These are phyloP conservation scores for Tiphia femorata DNA, from an alignment of 2,888 invertebrate species.

Conservation along the genomic window DNA sequence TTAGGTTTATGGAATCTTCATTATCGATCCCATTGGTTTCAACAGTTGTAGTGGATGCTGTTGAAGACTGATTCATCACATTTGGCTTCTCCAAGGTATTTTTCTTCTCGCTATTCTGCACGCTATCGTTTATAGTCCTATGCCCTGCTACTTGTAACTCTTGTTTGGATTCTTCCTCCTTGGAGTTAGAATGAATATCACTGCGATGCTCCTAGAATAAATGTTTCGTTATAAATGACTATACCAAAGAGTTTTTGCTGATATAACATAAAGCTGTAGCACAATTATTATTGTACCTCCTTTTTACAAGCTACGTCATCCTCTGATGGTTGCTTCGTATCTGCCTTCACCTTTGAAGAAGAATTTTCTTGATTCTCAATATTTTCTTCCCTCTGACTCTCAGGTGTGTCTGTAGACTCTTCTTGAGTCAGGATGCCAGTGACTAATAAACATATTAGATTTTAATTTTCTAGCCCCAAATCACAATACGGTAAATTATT, in stretches of 20 bases:
- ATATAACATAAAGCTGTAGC: neutral
- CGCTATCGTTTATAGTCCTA: constrained; percentile 67
- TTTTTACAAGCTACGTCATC: constrained; percentile 27
- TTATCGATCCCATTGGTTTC: constrained; percentile 77
- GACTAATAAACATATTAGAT: constrained; percentile 16
- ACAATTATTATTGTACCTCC: constrained; percentile 25
- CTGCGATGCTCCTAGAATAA: constrained; percentile 19
- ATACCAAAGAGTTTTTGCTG: neutral
- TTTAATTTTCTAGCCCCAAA: neutral
- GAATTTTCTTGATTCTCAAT: constrained; percentile 39
- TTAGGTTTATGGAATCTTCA: constrained; percentile 85
- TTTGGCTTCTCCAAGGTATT: constrained; percentile 58
- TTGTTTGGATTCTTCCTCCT: constrained; percentile 28
- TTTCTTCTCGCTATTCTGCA: constrained; percentile 68
- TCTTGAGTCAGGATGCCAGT: constrained; percentile 48
- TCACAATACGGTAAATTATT: neutral
- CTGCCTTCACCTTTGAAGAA: constrained; percentile 48
- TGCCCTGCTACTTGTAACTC: constrained; percentile 48
- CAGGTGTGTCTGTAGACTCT: constrained; percentile 47
- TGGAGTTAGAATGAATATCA: constrained; percentile 31
- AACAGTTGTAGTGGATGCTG: constrained; percentile 44
- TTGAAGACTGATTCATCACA: constrained; percentile 10
- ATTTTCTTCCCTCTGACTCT: constrained; percentile 52
- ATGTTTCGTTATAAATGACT: neutral
- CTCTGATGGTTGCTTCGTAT: constrained; percentile 30